phyloP scores from a whole-genome alignment of 2,888 invertebrate genomes.

The Ditula angustiorana region DNA sequence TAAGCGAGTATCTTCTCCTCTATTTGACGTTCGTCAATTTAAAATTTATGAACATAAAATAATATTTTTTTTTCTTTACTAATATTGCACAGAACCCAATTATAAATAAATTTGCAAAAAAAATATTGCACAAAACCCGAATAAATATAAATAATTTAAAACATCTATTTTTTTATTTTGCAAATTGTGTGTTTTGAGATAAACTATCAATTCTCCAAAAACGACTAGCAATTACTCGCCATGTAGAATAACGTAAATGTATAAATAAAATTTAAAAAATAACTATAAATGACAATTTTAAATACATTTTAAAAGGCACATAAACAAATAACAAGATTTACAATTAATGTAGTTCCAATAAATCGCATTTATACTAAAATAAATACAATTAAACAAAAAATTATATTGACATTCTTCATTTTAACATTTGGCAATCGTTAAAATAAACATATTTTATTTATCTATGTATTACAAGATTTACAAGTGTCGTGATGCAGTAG shows the following conservation, averaged over 20 bases:
- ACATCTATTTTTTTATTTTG: neutral
- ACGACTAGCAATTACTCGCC: slow-evolving; percentile 38
- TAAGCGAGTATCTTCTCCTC: slow-evolving; percentile 25
- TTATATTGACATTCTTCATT: neutral
- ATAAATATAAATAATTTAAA: neutral
- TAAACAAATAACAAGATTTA: neutral
- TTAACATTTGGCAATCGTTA: too few relatives aligned
- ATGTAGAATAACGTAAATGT: neutral
- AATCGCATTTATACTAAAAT: neutral
- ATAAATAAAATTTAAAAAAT: too few relatives aligned
- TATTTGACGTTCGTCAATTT: neutral
- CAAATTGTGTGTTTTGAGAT: too few relatives aligned
- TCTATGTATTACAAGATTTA: too few relatives aligned
- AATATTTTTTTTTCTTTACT: slow-evolving; percentile 5
- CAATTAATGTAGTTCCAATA: neutral
- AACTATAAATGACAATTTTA: slow-evolving; percentile 7
- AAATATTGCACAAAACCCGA: slow-evolving; percentile 38
- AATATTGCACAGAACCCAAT: slow-evolving; percentile 45
- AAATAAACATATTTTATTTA: too few relatives aligned
- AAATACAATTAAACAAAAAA: neutral
- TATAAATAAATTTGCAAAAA: slow-evolving; percentile 16
- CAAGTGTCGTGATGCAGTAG: too few relatives aligned
- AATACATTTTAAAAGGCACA: neutral
- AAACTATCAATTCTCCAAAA: slow-evolving; percentile 5
- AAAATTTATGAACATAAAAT: neutral